Conservation (phyloP, 2,888 invertebrate species). For the Tetranychus piercei region DNA sequence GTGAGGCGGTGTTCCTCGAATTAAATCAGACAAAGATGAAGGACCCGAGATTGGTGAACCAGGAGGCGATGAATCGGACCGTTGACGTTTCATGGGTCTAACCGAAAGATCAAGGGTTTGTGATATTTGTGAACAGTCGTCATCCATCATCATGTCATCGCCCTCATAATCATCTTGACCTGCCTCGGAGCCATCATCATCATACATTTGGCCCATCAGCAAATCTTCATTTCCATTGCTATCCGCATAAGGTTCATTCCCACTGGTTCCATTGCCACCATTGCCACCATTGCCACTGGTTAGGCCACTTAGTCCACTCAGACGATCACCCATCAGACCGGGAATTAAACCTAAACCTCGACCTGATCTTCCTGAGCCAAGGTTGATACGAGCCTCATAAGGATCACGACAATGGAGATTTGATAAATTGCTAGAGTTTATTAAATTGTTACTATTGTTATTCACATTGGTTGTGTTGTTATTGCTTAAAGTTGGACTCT, state of each 20-base stretch:
- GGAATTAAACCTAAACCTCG: slow-evolving; percentile 1
- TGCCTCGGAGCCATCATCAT: slow-evolving; percentile 3
- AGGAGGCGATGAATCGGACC: slow-evolving; percentile 14
- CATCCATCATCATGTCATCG: slow-evolving; percentile 18
- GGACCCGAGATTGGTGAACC: slow-evolving; percentile 12
- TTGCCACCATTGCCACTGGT: slow-evolving; percentile 15
- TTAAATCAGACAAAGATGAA: not conserved
- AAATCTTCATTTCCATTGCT: slow-evolving; percentile 20
- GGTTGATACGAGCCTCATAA: not conserved
- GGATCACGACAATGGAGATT: slow-evolving; percentile 3
- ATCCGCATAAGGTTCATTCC: slow-evolving; percentile 19
- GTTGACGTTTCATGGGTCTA: slow-evolving; percentile 21
- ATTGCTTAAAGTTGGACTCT: slow-evolving; percentile 13
- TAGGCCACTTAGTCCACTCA: slow-evolving; percentile 11
- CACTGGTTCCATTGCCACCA: slow-evolving; percentile 13
- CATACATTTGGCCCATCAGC: slow-evolving; percentile 12
- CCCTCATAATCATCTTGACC: slow-evolving; percentile 18
- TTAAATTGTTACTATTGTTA: not conserved
- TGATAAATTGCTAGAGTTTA: slow-evolving; percentile 13
- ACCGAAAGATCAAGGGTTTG: slow-evolving; percentile 27
- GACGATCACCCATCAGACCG: not conserved
- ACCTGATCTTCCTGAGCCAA: not conserved
- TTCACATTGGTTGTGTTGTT: slow-evolving; percentile 10
- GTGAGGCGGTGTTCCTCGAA: not conserved
- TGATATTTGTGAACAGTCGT: slow-evolving; percentile 20